Percentiles rank a stretch among this genome's conserved stretches.
Conservation (phyloP, 2,113 vertebrate genomes). For the Barnardius zonarius region DNA sequence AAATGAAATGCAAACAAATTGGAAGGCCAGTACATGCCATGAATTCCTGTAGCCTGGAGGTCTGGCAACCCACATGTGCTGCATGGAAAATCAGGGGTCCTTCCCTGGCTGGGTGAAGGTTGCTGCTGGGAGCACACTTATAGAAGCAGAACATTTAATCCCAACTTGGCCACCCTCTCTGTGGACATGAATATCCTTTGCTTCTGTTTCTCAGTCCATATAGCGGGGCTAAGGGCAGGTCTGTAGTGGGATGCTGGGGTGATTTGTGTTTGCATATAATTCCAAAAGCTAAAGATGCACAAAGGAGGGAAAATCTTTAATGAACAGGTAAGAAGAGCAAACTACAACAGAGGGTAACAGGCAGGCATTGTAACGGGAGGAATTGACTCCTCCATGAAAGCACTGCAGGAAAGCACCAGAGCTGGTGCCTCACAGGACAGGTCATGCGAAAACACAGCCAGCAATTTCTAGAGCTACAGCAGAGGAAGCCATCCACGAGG, state of each 20-base stretch:
- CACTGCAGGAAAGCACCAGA: background rate
- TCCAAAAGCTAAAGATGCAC: background rate
- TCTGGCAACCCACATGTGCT: background rate
- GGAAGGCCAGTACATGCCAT: background rate
- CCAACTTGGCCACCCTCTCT: background rate
- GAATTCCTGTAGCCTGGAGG: background rate
- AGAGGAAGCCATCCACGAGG: background rate
- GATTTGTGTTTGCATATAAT: background rate
- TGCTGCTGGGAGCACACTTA: accelerated
- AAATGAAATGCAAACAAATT: background rate
- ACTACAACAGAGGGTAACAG: background rate
- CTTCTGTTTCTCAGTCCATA: background rate
- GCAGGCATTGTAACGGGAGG: background rate
- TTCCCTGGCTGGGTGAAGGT: background rate
- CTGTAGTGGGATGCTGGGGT: background rate
- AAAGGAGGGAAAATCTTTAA: background rate
- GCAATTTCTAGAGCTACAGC: background rate
- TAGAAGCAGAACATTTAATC: background rate
- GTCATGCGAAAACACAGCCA: background rate
- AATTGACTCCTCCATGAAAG: background rate
- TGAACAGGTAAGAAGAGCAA: background rate
- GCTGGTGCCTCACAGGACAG: background rate
- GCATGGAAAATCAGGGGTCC: background rate
- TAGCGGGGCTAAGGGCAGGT: background rate
- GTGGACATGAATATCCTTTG: background rate